A percentile compares a stretch with the other conserved stretches of the same genome.
phyloP scores from a whole-genome alignment of 2,888 invertebrate genomes.

The Idaea straminata region DNA sequence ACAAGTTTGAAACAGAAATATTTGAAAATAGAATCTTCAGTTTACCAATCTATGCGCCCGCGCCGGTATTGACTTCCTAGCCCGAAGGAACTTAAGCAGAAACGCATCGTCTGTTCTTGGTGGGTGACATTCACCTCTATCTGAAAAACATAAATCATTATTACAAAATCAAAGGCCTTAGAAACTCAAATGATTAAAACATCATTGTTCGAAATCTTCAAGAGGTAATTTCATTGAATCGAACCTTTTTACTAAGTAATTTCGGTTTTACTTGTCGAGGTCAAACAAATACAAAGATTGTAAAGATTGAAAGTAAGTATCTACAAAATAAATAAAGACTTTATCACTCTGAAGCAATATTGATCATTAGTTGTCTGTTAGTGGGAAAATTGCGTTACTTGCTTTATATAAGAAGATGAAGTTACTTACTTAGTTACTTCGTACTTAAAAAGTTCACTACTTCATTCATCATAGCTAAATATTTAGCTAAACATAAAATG shows the following conservation, averaged over 20 bases:
- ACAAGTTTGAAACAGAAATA: slow-evolving; percentile 8
- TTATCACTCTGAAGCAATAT: background rate
- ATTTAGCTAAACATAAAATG: too few species aligned
- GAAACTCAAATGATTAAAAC: too few species aligned
- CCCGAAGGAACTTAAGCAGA: slow-evolving; percentile 85
- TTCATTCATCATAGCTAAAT: too few species aligned
- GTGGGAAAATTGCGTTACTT: too few species aligned
- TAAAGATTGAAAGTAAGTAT: background rate
- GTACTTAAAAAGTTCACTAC: too few species aligned
- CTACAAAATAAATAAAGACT: background rate
- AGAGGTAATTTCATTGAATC: background rate
- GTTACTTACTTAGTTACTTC: too few species aligned
- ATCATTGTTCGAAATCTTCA: background rate
- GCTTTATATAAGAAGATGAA: too few species aligned
- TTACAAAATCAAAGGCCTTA: background rate
- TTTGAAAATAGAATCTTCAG: slow-evolving; percentile 6
- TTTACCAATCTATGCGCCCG: slow-evolving; percentile 85
- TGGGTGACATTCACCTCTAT: slow-evolving; percentile 84
- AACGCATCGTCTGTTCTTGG: slow-evolving; percentile 86
- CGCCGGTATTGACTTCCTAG: slow-evolving; percentile 84
- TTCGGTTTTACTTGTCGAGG: background rate
- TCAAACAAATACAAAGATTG: background rate
- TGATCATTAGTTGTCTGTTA: background rate
- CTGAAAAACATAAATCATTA: slow-evolving; percentile 60
- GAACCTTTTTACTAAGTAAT: background rate